Conservation (phyloP, 2,797 vertebrate species). For the Telmatherina bonti region DNA sequence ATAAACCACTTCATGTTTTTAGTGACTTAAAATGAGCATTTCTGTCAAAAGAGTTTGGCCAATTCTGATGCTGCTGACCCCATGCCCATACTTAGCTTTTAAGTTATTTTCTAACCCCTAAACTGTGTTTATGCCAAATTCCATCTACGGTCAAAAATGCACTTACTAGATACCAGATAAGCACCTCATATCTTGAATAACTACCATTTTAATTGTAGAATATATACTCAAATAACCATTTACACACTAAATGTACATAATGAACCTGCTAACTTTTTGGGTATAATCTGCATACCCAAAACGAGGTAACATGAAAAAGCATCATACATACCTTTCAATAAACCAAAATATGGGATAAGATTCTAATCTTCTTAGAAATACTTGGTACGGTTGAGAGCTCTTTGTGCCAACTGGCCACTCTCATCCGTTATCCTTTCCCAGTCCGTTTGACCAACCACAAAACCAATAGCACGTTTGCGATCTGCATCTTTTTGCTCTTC, state of each 20-base stretch:
- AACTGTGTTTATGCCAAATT: neutral
- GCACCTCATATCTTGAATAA: no score
- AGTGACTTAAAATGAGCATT: no score
- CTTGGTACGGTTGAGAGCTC: constrained; percentile 98
- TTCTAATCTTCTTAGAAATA: constrained; percentile 90
- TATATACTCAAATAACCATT: neutral
- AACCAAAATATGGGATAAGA: constrained; percentile 34
- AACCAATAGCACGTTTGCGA: constrained; percentile 97
- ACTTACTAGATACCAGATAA: neutral
- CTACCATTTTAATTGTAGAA: no score
- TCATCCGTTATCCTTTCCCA: constrained; percentile 99
- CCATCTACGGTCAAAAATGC: neutral
- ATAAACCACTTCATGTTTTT: neutral
- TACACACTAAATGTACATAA: neutral
- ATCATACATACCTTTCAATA: constrained; percentile 56
- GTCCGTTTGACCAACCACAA: constrained; percentile 98
- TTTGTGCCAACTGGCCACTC: constrained; percentile 96
- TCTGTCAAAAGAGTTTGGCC: no score
- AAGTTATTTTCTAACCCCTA: neutral
- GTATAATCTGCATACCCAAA: constrained; percentile 7
- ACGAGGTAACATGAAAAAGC: neutral
- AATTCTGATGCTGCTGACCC: no score
- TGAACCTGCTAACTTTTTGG: no score
- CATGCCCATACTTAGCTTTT: neutral
- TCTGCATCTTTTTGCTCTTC: constrained; percentile 99